These are phyloP conservation scores for Drosophila seclusa DNA, from an alignment of 2,888 invertebrate genomes.

Conservation along the genomic window DNA sequence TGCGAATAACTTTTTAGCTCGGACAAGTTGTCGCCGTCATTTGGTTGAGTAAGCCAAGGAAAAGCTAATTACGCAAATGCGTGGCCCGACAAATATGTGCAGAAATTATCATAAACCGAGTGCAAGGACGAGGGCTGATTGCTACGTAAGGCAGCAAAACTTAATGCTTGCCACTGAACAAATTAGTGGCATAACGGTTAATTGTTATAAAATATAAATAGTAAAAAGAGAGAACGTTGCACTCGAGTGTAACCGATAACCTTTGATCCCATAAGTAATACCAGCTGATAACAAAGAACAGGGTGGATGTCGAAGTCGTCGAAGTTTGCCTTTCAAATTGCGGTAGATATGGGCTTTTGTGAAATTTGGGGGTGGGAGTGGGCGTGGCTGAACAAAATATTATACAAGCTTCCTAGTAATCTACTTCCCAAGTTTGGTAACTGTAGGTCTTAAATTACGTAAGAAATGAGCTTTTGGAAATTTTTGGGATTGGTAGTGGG, in stretches of 20 bases:
- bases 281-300: not conserved
- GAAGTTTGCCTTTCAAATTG: not conserved
- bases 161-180: constrained; percentile 11
- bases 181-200: not conserved
- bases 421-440: not conserved
- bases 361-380: not conserved
- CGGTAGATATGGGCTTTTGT: not conserved
- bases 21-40: constrained; percentile 63
- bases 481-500: too few species aligned
- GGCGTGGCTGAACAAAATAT: not conserved
- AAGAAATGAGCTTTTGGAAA: not conserved
- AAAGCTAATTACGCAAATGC: constrained; percentile 52
- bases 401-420: not conserved
- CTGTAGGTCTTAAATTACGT: not conserved
- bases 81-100: constrained; percentile 13
- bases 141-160: not conserved
- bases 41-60: constrained; percentile 25
- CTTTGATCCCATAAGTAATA: not conserved
- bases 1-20: constrained; percentile 25
- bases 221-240: not conserved
- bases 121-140: constrained; percentile 25
- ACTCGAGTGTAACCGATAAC: not conserved
- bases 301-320: not conserved
- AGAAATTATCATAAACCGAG: constrained; percentile 24
- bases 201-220: not conserved